Evolutionary conservation across 2,888 invertebrate species (phyloP).

Genomic region (Sesia bembeciformis): DNA sequence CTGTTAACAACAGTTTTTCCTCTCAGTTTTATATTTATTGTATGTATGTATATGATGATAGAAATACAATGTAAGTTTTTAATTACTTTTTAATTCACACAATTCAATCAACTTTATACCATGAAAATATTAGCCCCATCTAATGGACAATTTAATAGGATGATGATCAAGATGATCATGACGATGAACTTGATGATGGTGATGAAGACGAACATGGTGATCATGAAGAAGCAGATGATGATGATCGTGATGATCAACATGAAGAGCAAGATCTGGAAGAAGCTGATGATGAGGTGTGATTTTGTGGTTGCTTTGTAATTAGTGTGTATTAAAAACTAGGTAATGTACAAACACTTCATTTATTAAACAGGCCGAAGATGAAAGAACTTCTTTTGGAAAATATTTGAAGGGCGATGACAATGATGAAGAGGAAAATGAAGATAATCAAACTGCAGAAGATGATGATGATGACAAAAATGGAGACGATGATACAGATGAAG

Average conservation of each 20-base stretch:
- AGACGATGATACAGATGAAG: constrained; percentile 33
- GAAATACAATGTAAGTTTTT: too few relatives aligned
- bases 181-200: constrained; percentile 24
- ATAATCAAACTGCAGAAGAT: constrained; percentile 26
- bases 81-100: too few relatives aligned
- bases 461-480: constrained; percentile 39
- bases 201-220: constrained; percentile 30
- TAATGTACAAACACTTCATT: background rate
- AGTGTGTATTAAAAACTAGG: background rate
- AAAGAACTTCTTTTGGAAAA: constrained; percentile 15
- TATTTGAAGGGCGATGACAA: constrained; percentile 15
- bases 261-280: constrained; percentile 25
- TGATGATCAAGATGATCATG: constrained; percentile 24
- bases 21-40: too few relatives aligned
- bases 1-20: too few relatives aligned
- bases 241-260: constrained; percentile 25
- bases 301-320: constrained; percentile 3
- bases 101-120: too few relatives aligned
- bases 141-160: constrained; percentile 3
- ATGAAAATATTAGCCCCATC: too few relatives aligned
- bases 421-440: constrained; percentile 23
- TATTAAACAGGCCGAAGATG: constrained; percentile 14
- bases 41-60: too few relatives aligned
- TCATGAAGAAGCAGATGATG: constrained; percentile 23
- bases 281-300: constrained; percentile 32